phyloP scores from a whole-genome alignment of 2,888 invertebrate genomes.

The Scrobipalpa costella region DNA sequence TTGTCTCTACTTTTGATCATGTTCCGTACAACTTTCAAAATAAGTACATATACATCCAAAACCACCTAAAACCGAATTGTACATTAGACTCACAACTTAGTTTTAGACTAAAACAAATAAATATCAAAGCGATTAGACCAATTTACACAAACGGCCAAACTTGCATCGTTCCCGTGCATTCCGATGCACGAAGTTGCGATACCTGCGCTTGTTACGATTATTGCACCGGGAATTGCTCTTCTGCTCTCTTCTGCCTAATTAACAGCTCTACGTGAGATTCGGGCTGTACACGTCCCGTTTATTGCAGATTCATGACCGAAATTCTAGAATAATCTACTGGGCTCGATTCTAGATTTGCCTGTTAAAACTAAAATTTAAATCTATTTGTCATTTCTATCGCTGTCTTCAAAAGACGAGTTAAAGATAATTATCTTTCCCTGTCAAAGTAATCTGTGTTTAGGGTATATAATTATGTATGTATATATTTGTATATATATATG shows the following conservation, averaged over 20 bases:
- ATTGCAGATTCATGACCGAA: constrained; percentile 9
- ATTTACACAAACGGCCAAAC: constrained; percentile 20
- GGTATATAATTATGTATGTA: too few relatives aligned
- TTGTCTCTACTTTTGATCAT: background rate
- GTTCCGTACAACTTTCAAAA: background rate
- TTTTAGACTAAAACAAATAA: constrained; percentile 24
- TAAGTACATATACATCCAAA: background rate
- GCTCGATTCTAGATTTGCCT: too few relatives aligned
- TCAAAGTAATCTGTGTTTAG: too few relatives aligned
- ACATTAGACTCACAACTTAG: constrained; percentile 4
- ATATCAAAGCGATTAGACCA: constrained; percentile 21
- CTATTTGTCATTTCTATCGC: too few relatives aligned
- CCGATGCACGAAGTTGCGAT: constrained; percentile 8
- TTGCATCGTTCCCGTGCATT: constrained; percentile 19
- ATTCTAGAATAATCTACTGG: background rate
- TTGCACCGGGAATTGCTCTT: constrained; percentile 18
- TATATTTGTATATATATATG: too few relatives aligned
- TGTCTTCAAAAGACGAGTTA: too few relatives aligned
- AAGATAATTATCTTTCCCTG: too few relatives aligned
- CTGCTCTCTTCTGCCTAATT: constrained; percentile 24
- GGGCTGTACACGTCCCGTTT: constrained; percentile 1
- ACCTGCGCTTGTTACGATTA: constrained; percentile 20
- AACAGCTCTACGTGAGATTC: constrained; percentile 23
- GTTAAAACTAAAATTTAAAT: too few relatives aligned
- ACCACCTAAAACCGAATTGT: background rate